Evolutionary conservation across 2,888 invertebrate species (phyloP), one percentile per base, ranked within the genome.

Genomic region (Ferdinandea cuprea): DNA sequence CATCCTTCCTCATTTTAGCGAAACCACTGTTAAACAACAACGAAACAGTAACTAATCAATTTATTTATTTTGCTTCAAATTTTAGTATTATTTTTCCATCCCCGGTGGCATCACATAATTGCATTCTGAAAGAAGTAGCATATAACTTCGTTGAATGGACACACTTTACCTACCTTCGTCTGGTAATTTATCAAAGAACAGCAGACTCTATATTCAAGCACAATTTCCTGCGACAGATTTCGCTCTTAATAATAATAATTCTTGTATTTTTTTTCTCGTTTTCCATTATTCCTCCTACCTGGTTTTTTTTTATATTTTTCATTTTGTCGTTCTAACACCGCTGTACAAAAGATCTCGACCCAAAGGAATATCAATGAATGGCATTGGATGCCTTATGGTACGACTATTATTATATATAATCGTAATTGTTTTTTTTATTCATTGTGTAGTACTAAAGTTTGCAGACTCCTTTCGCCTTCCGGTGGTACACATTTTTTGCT

Each of bases 301-400:
- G 9, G 9, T 21, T 25, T n/a, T 1, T 25, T n/a, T n/a, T n/a
- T n/a, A n/a, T n/a, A 30, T 35, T 30, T 8, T 54, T 8, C 21
- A 54, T 54, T 37, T 54, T 54, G 6, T 21, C 13, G n/a, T 13
- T 21, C 8, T 17, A n/a, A 54, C 21, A 13, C 21, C 58, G 42
- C 42, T 42, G 6, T 44, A 59, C 32, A 44, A 15, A 42, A 21
- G 19, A 48, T 25, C 35, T 21, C 4, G 32, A 19, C 35, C 61
- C 11, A 46, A 21, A 19, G 61, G 61, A 46, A 61, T 30, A 61
- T 21, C 32, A 48, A 19, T 63, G 63, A 63, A 35, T 13, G 15
- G 13, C 5, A 28, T 48, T 46, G 46, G 13, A 48, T 48, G 15
- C 54, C 3, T 13, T 40, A 15, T 40, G n/a, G 13, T 13, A 13